Evolutionary conservation across 2,888 invertebrate genomes (phyloP), one percentile per base, ranked within the genome.

Genomic region (Leptarthrus brevirostris): DNA sequence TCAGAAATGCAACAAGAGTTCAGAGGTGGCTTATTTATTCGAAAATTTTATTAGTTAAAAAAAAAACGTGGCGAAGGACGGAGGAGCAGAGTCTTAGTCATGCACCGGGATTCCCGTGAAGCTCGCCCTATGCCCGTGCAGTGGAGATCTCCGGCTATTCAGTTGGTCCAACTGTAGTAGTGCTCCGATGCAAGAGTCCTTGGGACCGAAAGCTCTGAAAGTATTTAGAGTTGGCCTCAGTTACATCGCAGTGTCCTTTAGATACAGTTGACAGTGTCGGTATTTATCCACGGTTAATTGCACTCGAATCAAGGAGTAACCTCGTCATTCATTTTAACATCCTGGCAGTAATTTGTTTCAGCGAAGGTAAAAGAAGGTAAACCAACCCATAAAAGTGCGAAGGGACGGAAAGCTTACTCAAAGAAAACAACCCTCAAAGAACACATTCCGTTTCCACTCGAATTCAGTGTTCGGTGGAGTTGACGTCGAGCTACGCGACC

Each of bases 161-260:
- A 5, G 8, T 34, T 1, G 2, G 4, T 3, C 36, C 36, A 34
- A 12, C n/a, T 64, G 64, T 64, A 24, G 64, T 64, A 14, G 64
- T 64, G 64, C 14, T 64, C 3, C 4, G 47, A 64, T 64, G 64
- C 64, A 64, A 47, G 16, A 64, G 24, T 64, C 47, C 64, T 64
- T 44, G 64, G 64, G 24, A 36, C 24, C 26, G 12, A 49, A 61
- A 64, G 64, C 64, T 64, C 16, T 22, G n/a, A 36, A 58, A 34
- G 18, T 22, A 61, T 34, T 40, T 40, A 12, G 2, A 40, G 12
- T 44, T 40, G 47, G 18, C 40, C 47, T 64, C 64, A 64, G 64
- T 64, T 64, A 64, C 64, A 64, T 64, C 22, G 64, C 14, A 44
- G 64, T 44, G 64, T 64, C 64, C 64, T 47, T 22, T 24, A 64